Evolutionary conservation across 1,140 invertebrate species (phyloP).

Genomic region (Maniola jurtina): DNA sequence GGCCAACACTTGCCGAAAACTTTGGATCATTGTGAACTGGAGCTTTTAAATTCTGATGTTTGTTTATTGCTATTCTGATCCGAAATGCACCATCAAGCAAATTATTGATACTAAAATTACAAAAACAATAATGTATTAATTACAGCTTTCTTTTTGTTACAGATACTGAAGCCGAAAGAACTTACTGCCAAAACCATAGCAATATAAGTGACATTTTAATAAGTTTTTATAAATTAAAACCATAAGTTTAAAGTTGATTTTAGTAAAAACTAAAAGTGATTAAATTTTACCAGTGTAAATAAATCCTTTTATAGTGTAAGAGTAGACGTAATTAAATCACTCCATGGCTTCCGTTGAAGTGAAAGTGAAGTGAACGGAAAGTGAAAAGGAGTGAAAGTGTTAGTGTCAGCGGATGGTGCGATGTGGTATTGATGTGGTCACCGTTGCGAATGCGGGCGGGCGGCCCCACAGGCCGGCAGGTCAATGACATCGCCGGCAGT

Average conservation of each 20-base stretch:
- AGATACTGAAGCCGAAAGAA: slow-evolving; percentile 9
- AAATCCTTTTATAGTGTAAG: background rate
- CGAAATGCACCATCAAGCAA: too few species aligned
- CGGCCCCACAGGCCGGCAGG: slow-evolving; percentile 57
- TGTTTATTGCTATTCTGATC: too few species aligned
- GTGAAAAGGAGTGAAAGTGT: slow-evolving; percentile 13
- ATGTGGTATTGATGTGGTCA: slow-evolving; percentile 47
- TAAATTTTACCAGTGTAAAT: background rate
- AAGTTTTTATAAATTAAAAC: background rate
- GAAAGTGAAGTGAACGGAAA: slow-evolving; percentile 18
- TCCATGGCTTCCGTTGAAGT: slow-evolving; percentile 1
- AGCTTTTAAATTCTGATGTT: too few species aligned
- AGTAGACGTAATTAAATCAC: background rate
- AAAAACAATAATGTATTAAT: background rate
- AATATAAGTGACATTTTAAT: background rate
- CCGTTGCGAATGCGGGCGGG: slow-evolving; percentile 52
- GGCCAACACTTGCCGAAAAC: too few species aligned
- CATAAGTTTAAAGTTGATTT: too few species aligned
- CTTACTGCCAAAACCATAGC: background rate
- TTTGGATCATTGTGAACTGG: too few species aligned
- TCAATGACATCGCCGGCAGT: slow-evolving; percentile 66
- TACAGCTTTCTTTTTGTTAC: slow-evolving; percentile 15
- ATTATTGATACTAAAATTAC: too few species aligned
- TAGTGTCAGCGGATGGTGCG: slow-evolving; percentile 13
- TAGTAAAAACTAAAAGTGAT: too few species aligned